These are phyloP conservation scores for Ophion ventricosus DNA, from an alignment of 2,888 invertebrate genomes.

Conservation along the genomic window DNA sequence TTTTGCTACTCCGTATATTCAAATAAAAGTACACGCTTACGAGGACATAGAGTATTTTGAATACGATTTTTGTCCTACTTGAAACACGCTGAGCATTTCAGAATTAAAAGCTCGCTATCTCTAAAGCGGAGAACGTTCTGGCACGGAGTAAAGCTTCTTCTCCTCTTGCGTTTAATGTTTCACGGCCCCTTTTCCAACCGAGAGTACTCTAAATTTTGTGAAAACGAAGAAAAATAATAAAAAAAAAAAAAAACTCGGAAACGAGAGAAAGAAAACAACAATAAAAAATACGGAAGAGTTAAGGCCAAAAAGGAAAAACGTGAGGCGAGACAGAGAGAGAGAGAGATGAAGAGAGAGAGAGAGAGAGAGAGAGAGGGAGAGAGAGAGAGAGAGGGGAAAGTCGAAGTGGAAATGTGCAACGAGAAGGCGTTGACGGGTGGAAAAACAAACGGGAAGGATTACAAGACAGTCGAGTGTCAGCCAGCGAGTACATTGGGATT, in stretches of 20 bases:
- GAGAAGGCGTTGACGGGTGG: conserved; percentile 1
- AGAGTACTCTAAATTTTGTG: conserved; percentile 12
- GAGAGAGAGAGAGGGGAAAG: not conserved
- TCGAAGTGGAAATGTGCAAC: conserved; percentile 25
- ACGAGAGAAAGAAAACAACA: too few species aligned
- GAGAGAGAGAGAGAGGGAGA: conserved; percentile 2
- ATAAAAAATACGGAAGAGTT: too few species aligned
- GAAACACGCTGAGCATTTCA: too few species aligned
- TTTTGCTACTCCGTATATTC: too few species aligned
- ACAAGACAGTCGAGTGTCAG: conserved; percentile 35
- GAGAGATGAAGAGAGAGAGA: not conserved
- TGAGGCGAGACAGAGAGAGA: too few species aligned
- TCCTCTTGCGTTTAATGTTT: not conserved
- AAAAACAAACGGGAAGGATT: conserved; percentile 47
- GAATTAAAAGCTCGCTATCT: too few species aligned
- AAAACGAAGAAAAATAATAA: not conserved
- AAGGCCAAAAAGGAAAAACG: too few species aligned
- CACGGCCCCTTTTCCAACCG: not conserved
- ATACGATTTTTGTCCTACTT: too few species aligned
- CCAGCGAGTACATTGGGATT: conserved; percentile 20
- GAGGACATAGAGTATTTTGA: too few species aligned
- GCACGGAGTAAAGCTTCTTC: not conserved
- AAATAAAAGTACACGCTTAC: too few species aligned
- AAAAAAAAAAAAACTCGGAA: too few species aligned
- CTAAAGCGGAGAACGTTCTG: not conserved